A percentile compares a stretch with the other conserved stretches of the same genome.
Conservation (phyloP, 64 coral and sea anemone genomes). For the Pocillopora damicornis region DNA sequence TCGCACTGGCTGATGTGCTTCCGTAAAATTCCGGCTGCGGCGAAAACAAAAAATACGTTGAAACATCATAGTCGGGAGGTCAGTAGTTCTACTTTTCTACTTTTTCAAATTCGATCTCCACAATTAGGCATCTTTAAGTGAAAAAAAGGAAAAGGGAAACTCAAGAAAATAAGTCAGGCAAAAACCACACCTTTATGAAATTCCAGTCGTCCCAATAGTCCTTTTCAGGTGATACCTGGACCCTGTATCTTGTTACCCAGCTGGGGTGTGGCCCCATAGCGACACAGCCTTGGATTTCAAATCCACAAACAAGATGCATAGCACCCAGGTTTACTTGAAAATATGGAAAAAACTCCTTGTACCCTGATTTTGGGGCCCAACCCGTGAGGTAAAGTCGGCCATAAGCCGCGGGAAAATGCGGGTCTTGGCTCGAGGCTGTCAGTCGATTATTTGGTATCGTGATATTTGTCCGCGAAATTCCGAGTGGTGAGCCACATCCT, state of each 20-base stretch:
- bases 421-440: not conserved
- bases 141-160: too few relatives aligned
- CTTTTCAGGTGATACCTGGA: conserved; percentile 3
- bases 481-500: not conserved
- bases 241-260: not conserved
- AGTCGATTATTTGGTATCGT: not conserved
- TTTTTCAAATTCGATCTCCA: not conserved
- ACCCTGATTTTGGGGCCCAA: not conserved
- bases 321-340: too few relatives aligned
- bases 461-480: not conserved
- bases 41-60: not conserved
- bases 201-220: conserved; percentile 24
- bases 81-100: too few relatives aligned
- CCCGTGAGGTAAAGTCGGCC: not conserved
- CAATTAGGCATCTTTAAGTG: not conserved
- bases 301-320: conserved; percentile 13
- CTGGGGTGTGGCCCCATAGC: not conserved
- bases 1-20: not conserved
- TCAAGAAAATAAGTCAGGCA: not conserved
- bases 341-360: not conserved
- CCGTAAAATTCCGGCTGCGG: conserved; percentile 24
- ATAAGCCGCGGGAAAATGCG: not conserved
- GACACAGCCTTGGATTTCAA: not conserved
- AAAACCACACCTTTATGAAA: not conserved
- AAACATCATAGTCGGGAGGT: not conserved